phyloP scores from a whole-genome alignment of 2,113 vertebrate species.

The Podocnemis expansa region DNA sequence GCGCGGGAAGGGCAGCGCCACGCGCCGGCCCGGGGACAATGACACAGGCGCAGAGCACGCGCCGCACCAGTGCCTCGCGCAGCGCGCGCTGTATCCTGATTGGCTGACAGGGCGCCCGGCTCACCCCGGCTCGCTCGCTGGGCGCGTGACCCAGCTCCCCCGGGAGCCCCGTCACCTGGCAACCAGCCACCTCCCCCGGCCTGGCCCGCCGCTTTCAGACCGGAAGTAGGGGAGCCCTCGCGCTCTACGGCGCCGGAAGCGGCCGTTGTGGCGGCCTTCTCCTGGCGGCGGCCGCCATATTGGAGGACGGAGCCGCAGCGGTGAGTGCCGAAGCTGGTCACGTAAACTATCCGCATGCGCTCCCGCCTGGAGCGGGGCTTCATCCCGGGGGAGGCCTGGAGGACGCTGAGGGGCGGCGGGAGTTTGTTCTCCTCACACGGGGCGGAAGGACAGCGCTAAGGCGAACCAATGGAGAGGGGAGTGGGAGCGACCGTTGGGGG shows the following conservation, averaged over 20 bases:
- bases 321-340: constrained; percentile 70
- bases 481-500: fast-evolving
- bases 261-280: too few species aligned
- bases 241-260: neutral
- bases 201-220: too few species aligned
- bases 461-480: neutral
- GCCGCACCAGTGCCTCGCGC: too few species aligned
- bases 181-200: neutral
- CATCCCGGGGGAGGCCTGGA: fast-evolving
- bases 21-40: too few species aligned
- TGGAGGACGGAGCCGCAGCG: constrained; percentile 31
- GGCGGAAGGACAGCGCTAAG: too few species aligned
- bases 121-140: neutral
- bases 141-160: neutral
- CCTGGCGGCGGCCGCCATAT: neutral
- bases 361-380: neutral
- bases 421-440: neutral
- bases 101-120: too few species aligned
- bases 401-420: fast-evolving
- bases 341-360: neutral
- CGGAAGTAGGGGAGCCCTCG: neutral
- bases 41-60: too few species aligned
- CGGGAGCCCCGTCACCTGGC: too few species aligned
- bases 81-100: too few species aligned
- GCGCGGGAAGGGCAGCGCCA: too few species aligned